Evolutionary conservation across 1,140 invertebrate genomes (phyloP).

Genomic region (Zelostemma sp.): DNA sequence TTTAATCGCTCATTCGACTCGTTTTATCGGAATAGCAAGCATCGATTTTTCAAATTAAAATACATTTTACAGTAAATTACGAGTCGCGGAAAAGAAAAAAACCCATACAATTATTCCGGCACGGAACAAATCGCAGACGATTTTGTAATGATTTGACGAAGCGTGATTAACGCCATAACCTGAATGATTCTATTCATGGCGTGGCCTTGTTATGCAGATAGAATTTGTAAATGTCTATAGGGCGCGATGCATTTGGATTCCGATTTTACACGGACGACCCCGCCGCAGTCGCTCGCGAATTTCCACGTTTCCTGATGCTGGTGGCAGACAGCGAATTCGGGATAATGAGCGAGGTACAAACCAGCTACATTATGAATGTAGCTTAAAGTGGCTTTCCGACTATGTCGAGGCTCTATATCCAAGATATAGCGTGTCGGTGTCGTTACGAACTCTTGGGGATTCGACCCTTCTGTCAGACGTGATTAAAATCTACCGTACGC

Average conservation of each 20-base stretch:
- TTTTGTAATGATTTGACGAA: conserved; percentile 48
- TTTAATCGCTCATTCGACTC: no score
- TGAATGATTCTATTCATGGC: conserved; percentile 51
- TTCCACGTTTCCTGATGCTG: conserved; percentile 25
- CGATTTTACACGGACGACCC: conserved; percentile 37
- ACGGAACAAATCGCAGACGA: conserved; percentile 24
- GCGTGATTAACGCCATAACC: conserved; percentile 51
- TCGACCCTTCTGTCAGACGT: conserved; percentile 16
- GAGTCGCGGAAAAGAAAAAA: no score
- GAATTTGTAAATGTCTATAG: conserved; percentile 42
- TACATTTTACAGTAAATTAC: no score
- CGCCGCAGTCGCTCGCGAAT: conserved; percentile 33
- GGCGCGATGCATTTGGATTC: conserved; percentile 30
- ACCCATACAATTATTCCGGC: no score
- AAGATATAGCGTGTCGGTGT: conserved; percentile 8
- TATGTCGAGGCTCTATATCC: conserved; percentile 1
- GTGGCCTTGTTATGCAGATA: conserved; percentile 49
- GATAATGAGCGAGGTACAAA: conserved; percentile 38
- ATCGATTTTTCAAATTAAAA: no score
- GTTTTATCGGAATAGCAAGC: no score
- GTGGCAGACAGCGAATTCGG: conserved; percentile 30
- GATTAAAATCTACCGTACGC: conserved; percentile 23
- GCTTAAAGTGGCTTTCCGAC: conserved; percentile 45
- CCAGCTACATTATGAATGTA: conserved; percentile 41
- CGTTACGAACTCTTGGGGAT: conserved; percentile 8